These are phyloP conservation scores for Spongilla lacustris DNA, from an alignment of 37 sponge, comb jelly and placozoan species.

Conservation along the genomic window DNA sequence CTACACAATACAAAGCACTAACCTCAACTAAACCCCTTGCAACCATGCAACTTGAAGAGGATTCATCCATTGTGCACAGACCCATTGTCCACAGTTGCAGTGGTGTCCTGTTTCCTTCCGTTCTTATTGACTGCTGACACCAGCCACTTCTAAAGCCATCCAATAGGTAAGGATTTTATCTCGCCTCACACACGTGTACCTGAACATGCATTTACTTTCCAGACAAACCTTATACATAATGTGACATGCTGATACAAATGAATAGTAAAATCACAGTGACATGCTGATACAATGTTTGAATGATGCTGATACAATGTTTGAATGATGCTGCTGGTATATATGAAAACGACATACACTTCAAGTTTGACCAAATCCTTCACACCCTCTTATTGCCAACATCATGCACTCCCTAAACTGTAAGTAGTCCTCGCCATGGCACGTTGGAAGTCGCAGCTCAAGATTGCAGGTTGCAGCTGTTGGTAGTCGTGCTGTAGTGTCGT, in stretches of 20 bases:
- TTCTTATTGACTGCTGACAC: constrained; percentile 41
- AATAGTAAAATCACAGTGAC: no score
- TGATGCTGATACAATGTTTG: no score
- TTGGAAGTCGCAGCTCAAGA: constrained; percentile 7
- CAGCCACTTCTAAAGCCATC: constrained; percentile 46
- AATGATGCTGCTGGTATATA: no score
- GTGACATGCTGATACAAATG: no score
- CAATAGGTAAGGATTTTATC: not conserved
- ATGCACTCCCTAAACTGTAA: constrained; percentile 9
- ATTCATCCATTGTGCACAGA: not conserved
- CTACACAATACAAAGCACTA: no score
- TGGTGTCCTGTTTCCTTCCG: constrained; percentile 65
- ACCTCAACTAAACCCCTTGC: not conserved
- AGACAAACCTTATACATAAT: no score
- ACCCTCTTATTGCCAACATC: constrained; percentile 14
- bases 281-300: no score
- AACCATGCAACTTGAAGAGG: not conserved
- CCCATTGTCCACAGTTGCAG: constrained; percentile 56
- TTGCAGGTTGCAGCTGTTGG: constrained; percentile 18
- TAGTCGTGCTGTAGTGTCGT: not conserved
- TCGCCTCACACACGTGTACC: no score
- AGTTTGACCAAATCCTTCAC: constrained; percentile 28
- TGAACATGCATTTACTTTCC: no score
- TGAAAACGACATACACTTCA: no score
- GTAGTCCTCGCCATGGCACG: not conserved